Base-by-base conservation (phyloP, 2,113 vertebrate species). In the Calyptommatus sinebrachiatus region DNA sequence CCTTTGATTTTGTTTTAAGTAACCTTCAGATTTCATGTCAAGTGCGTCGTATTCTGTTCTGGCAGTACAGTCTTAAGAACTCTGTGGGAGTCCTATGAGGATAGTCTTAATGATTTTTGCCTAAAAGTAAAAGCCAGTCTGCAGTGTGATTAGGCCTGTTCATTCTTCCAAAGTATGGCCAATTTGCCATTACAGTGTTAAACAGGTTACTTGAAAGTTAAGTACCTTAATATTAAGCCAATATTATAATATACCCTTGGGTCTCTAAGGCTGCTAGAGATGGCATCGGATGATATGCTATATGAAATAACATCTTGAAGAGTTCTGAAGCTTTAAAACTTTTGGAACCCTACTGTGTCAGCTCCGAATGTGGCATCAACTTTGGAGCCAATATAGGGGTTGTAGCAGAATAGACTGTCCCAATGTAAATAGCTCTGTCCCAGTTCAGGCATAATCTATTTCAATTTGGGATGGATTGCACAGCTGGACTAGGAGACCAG, bases 1-100 rank as follows among this genome's bases (percentile, higher is more conserved):
- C 0, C 69, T 87, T 78, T 85, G 84, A 81, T 69, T 83, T 78
- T 85, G 73, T 76, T 83, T 87, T 87, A 88, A 90, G 80, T 84
- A 79, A n/a, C 75, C 82, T 84, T 61, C 84, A 80, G 4, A 20
- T 20, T 74, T 84, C 70, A 76, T 74, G 85, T 65, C 76, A 61
- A 66, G 18, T 0, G 1, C 29, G 66, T 48, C 53, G 26, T 80
- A 69, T 68, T 82, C 62, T 68, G 67, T 1, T 1, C 77, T 74
- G 65, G n/a, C 80, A 72, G 0, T 65, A 22, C 26, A 78, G 67
- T 50, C 50, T 72, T 84, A 76, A 53, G 61, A 22, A 80, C 35
- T 65, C 46, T 76, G 83, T 79, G 77, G 79, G 83, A 14, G 48
- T 73, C 14, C 48, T 69, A 78, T 80, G 76, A 29, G 8, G 63